Evolutionary conservation across 2,888 invertebrate species (phyloP), one percentile per base, ranked within the genome.

Genomic region (Eilema griseolum): DNA sequence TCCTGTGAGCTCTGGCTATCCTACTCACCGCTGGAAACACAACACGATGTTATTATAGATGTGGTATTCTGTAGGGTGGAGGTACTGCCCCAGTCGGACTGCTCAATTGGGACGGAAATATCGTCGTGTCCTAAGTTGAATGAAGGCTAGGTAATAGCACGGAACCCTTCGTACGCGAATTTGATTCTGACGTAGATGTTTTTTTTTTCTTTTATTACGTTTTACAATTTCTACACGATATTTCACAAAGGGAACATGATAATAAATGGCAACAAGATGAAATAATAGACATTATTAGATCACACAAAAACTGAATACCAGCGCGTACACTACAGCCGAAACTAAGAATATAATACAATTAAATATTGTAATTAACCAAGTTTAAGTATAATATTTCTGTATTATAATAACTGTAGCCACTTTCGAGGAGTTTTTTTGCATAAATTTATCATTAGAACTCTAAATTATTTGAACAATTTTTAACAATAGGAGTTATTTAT

Each of bases 391-490:
- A 37, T 62, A 67, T 46, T 16, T 31, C 28, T 52, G 28, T 28
- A 65, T 66, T 23, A 11, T 26, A 33, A 57, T 57, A 66, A 66
- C 57, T 66, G 33, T 57, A 66, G 31, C 57, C 31, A 24, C 57
- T 66, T 66, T 66, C 66, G 24, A 66, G 66, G 31, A 33, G 24
- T 56, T 24, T 67, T n/a, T 67, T 61, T 61, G 62, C 67, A 67
- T 67, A 62, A 67, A 67, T 62, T 56, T 62, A 67, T 61, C 67
- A 67, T 67, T 67, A 62, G 26, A 67, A 31, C 28, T 61, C n/a
- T 28, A 20, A 61, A 28, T 61, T 31, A 62, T 62, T 62, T 62
- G 24, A 62, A 66, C 41, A 41, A 60, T 66, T 66, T 60, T 23
- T 60, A 66, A 66, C 66, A 33, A 66, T 20, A 16, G 33, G 57